A percentile compares a stretch with the other conserved stretches of the same genome.
phyloP scores from a whole-genome alignment of 2,888 invertebrate genomes.

The Eilema sororculum region DNA sequence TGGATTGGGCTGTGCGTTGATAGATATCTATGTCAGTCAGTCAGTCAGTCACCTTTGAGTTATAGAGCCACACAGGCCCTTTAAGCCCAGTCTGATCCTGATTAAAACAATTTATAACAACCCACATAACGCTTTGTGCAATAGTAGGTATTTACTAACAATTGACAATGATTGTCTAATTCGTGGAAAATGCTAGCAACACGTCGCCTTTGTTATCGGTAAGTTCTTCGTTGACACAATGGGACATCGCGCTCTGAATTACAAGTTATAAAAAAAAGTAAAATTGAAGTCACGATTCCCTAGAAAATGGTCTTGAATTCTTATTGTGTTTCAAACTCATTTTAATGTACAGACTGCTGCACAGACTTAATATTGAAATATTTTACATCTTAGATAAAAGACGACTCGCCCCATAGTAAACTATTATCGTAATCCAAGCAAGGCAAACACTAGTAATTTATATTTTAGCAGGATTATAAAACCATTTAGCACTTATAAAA shows the following conservation, averaged over 20 bases:
- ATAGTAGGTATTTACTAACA: constrained; percentile 19
- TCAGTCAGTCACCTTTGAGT: too few species aligned
- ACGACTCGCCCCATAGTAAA: too few species aligned
- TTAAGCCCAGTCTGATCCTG: neutral
- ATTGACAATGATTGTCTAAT: constrained; percentile 29
- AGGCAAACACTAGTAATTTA: too few species aligned
- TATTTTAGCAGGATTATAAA: too few species aligned
- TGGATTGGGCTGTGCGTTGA: too few species aligned
- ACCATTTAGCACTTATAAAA: too few species aligned
- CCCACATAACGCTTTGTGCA: constrained; percentile 4
- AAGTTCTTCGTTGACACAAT: constrained; percentile 45
- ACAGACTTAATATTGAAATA: neutral
- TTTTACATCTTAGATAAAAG: too few species aligned
- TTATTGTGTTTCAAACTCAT: constrained; percentile 9
- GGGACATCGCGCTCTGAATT: constrained; percentile 33
- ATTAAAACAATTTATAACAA: neutral
- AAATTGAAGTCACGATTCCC: constrained; percentile 29
- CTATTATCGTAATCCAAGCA: too few species aligned
- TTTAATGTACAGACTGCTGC: neutral
- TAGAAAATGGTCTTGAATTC: constrained; percentile 6
- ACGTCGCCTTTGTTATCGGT: constrained; percentile 25
- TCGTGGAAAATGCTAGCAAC: constrained; percentile 36
- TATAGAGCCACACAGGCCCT: too few species aligned
- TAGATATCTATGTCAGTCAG: too few species aligned
- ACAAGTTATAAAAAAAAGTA: constrained; percentile 26